These are phyloP conservation scores for Xenopus laevis DNA, from an alignment of 2,113 vertebrate genomes.

Conservation along the genomic window DNA sequence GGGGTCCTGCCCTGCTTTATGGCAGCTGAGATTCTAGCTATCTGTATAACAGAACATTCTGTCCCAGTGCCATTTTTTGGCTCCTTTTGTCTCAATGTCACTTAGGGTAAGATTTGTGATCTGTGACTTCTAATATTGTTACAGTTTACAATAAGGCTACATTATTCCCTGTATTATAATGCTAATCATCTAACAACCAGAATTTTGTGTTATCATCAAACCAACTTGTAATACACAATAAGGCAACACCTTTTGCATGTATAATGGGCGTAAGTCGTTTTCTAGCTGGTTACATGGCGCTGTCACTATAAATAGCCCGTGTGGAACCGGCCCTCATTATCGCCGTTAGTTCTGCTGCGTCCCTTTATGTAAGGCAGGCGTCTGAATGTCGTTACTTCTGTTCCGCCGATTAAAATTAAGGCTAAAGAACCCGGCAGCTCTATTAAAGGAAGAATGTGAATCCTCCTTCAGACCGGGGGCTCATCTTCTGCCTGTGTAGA, in stretches of 20 bases:
- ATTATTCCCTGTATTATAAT: too few species aligned
- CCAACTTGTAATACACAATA: too few species aligned
- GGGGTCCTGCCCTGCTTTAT: too few species aligned
- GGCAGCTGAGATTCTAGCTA: too few species aligned
- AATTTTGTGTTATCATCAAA: too few species aligned
- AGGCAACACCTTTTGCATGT: neutral
- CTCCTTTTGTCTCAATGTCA: too few species aligned
- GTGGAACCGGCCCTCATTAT: constrained; percentile 22
- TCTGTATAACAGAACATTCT: too few species aligned
- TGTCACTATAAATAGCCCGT: constrained; percentile 24
- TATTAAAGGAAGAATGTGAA: constrained; percentile 23
- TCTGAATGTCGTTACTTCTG: constrained; percentile 35
- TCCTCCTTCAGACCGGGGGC: neutral
- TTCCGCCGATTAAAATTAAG: constrained; percentile 38
- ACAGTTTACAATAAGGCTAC: too few species aligned
- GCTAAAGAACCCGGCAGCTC: constrained; percentile 16
- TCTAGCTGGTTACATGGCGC: neutral
- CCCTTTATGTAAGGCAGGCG: constrained; percentile 29
- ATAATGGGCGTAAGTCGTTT: neutral
- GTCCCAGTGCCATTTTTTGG: too few species aligned
- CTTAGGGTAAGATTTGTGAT: too few species aligned
- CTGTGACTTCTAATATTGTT: too few species aligned
- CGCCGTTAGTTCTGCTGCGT: constrained; percentile 36
- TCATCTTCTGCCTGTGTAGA: neutral
- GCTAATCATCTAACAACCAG: too few species aligned